Evolutionary conservation across 2,113 vertebrate genomes (phyloP).

Genomic region (Rhinopithecus roxellana): DNA sequence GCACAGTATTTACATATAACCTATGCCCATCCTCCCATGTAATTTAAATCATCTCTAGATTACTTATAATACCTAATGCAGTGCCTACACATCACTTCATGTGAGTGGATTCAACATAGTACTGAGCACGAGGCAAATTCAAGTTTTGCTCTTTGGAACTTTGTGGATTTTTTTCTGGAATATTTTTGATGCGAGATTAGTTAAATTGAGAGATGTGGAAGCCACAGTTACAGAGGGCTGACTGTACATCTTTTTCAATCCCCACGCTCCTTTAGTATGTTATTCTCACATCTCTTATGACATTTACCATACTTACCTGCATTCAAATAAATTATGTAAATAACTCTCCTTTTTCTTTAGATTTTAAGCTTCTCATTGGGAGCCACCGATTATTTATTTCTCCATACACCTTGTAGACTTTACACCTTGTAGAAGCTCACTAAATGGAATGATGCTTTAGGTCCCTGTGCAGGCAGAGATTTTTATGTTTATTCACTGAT

Average conservation of each 20-base stretch:
- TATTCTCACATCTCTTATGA: neutral
- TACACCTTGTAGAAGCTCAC: neutral
- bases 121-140: neutral
- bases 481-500: neutral
- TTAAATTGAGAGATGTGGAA: neutral
- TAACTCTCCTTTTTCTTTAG: neutral
- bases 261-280: neutral
- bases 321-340: neutral
- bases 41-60: neutral
- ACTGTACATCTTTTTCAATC: neutral
- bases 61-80: neutral
- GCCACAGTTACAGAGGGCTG: neutral
- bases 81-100: neutral
- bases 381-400: neutral
- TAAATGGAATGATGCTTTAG: neutral
- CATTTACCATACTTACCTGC: neutral
- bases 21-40: neutral
- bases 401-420: neutral
- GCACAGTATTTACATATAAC: neutral
- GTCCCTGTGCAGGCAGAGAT: neutral
- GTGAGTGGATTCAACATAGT: neutral
- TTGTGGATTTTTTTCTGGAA: neutral
- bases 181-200: neutral
- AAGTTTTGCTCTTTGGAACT: neutral
- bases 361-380: neutral